Base-by-base conservation (phyloP, 2,888 invertebrate species). In the Dryomyza anilis region DNA sequence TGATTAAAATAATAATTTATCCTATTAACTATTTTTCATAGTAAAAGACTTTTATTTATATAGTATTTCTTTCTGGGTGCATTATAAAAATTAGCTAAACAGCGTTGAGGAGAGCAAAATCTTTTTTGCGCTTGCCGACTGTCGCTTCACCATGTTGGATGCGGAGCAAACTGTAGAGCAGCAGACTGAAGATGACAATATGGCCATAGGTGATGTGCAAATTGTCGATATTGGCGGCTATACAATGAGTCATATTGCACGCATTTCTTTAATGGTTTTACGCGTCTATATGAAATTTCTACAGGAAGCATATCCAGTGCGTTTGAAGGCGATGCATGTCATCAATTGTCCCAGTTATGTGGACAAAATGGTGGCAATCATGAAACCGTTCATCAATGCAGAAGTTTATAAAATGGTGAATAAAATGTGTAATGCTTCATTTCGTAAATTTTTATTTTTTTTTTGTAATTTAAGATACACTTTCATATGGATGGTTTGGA, bases 141-240 rank as follows among this genome's bases (percentile, higher is more conserved):
- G 72, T 2, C 78, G 78, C 2, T 78, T 78, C 19, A 73, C 73
- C 1, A 59, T 61, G 39, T 29, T 66, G 6, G 74, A 74, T 52
- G 59, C 65, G n/a, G 62, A 64, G 21, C 33, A 45, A 30, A 23
- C 25, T 0, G 64, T 19, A 16, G n/a, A 39, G 16, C 19, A n/a
- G 16, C 19, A 19, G 2, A 12, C n/a, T 14, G 50, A 23, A n/a
- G 16, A 61, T 1, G 60, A 65, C 33, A 48, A 58, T 19, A 6
- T 89, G 3, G 85, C 86, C 10, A 86, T 86, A 0, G 91, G 91
- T 0, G 85, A 87, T 67, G 84, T 90, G 27, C 87, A 90, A 74
- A 83, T 91, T 0, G 88, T 91, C 69, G 90, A 91, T 76, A 89
- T 90, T 87, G 82, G 83, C 43, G 89, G 89, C 0, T 89, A 89